Evolutionary conservation across 2,888 invertebrate genomes (phyloP), one percentile per base, ranked within the genome.

Genomic region (Anagyrus pseudococci): DNA sequence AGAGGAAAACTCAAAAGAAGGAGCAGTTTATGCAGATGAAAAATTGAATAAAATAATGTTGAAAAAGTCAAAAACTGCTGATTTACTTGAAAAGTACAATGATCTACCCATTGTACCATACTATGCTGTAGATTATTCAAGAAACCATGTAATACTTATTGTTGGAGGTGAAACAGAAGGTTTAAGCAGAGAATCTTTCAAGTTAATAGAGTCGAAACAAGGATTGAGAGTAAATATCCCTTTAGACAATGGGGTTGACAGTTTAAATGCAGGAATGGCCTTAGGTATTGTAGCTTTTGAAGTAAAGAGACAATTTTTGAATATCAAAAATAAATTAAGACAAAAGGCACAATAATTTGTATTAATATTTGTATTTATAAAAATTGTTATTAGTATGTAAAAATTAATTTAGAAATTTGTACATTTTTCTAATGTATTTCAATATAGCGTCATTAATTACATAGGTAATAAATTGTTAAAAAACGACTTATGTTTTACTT

Each of bases 111-210:
- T 87, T 33, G 65, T 86, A 48, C 87, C 89, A 33, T 92, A 92
- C 76, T 87, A 86, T 74, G 77, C 85, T 53, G 78, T 87, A 1
- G 83, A 88, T 71, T 90, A 85, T 78, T 75, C 82, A 1, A 72
- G 79, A 25, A 77, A 82, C 50, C 79, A 83, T 25, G 84, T 87
- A 26, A 85, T 90, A 29, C 77, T 97, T 4, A 84, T 96, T 37
- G 84, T 96, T 69, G 94, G 96, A 15, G 96, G 96, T 8, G 97
- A 97, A 82, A 94, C 94, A 7, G 87, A 90, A 78, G 94, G 96
- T 0, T 83, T 96, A n/a, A 92, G 93, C 82, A 77, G 84, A 20
- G 85, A 89, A 25, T 89, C 92, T 4, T 89, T 88, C 73, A 52
- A 87, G 69, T 83, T 92, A 65, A 86, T 88, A n/a, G 77, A 82